Evolutionary conservation across 2,888 invertebrate species (phyloP), one percentile per base, ranked within the genome.

Genomic region (Melanchra persicariae): DNA sequence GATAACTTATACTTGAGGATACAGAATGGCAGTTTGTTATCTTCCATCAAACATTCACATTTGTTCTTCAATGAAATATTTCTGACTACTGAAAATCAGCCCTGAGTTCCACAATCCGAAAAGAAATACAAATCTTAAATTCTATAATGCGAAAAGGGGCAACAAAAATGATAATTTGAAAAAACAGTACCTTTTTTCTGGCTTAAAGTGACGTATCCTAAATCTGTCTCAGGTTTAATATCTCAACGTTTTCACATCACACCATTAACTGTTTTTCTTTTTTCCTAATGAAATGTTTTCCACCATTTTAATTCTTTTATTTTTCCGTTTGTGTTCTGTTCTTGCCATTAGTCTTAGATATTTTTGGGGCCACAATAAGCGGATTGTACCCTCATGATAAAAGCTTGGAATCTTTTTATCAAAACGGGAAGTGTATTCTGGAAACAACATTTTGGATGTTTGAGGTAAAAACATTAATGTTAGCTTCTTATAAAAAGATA

Each of bases 261-360:
- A 84, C 83, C 88, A 90, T 93, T 91, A 90, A 90, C 88, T 87
- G 87, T 90, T 91, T 91, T 90, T 88, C 88, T 89, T 91, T 89
- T 89, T 87, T 83, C 74, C 66, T 84, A 83, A 85, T 87, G 82
- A 87, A 87, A 88, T 86, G 85, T 89, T 90, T 89, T 87, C 80
- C 84, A 83, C 83, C 85, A 83, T 85, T 89, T 86, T 85, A 85
- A 87, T 87, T 88, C 83, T 83, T 86, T 88, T 86, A 83, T 85
- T 85, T 85, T 84, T 67, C 60, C 57, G 75, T 79, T 87, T 70
- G 74, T 82, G 49, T 79, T 84, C 71, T 82, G 80, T 80, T 85
- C 79, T 65, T 74, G 66, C 74, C 79, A 84, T 84, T 82, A 74
- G 85, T 68, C 77, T 75, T 74, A 69, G 68, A 66, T 63, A 79